Conservation (phyloP, 2,113 vertebrate genomes). For the Baryphthengus martii region DNA sequence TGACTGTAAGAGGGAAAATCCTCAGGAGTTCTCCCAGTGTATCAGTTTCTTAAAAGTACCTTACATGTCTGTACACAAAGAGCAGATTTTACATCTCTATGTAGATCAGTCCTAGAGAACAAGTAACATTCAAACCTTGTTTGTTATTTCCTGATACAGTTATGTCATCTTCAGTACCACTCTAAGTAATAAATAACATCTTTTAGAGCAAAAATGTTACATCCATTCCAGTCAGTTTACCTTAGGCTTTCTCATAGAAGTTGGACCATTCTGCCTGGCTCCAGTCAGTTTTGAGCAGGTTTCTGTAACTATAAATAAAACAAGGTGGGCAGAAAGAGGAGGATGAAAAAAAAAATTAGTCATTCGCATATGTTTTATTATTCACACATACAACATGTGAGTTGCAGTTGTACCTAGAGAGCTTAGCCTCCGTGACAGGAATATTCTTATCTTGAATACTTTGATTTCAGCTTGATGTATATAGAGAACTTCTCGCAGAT, state of each 20-base stretch:
- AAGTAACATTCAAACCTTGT: neutral
- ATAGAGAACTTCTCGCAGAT: neutral
- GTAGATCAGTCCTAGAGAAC: neutral
- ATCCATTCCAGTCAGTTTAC: conserved; percentile 44
- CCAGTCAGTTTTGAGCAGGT: conserved; percentile 30
- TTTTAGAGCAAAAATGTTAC: neutral
- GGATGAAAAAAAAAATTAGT: neutral
- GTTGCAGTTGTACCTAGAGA: neutral
- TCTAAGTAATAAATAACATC: neutral
- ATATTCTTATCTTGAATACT: neutral
- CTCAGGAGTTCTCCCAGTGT: neutral
- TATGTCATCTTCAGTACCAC: neutral
- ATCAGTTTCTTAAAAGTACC: neutral
- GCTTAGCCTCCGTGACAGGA: neutral
- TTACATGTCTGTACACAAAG: too few relatives aligned
- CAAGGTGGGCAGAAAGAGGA: neutral
- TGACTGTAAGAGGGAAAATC: neutral
- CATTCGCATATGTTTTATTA: neutral
- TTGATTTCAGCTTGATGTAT: neutral
- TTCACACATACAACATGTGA: neutral
- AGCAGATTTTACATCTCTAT: neutral
- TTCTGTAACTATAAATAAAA: conserved; percentile 56
- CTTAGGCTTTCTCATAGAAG: conserved; percentile 47
- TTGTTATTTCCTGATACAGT: neutral
- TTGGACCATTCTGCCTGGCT: conserved; percentile 8